Percentiles rank a stretch among this genome's conserved stretches.
Conservation (phyloP, 2,113 vertebrate genomes). For the Noturus placidus region DNA sequence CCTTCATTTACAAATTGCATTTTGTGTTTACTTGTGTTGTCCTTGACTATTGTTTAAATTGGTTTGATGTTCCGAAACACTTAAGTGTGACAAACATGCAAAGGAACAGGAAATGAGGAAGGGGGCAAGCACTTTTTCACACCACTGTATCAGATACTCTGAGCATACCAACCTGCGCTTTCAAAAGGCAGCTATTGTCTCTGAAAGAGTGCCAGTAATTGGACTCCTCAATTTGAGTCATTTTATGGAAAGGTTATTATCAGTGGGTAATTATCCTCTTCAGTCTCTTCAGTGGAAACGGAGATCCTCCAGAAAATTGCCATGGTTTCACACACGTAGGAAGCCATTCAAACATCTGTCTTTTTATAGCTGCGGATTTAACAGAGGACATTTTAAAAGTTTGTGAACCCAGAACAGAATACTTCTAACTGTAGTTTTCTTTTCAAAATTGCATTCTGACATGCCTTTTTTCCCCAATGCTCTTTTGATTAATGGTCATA, state of each 20-base stretch:
- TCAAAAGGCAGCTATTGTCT: slow-evolving; percentile 38
- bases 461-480: neutral
- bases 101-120: no score
- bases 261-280: slow-evolving; percentile 44
- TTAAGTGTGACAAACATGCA: no score
- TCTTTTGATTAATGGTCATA: neutral
- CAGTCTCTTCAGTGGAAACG: slow-evolving; percentile 12
- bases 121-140: no score
- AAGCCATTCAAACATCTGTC: slow-evolving; percentile 15
- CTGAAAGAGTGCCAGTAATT: slow-evolving; percentile 25
- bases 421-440: neutral
- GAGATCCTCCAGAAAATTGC: slow-evolving; percentile 30
- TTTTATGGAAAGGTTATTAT: slow-evolving; percentile 43
- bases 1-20: no score
- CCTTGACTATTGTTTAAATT: no score
- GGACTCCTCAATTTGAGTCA: slow-evolving; percentile 33
- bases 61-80: no score
- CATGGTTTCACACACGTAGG: slow-evolving; percentile 1
- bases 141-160: slow-evolving; percentile 37
- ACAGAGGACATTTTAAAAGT: neutral
- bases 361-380: neutral
- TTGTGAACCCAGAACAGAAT: neutral
- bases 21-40: no score
- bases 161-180: neutral
- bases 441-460: neutral